Percentiles rank a stretch among this genome's conserved stretches.
phyloP scores from a whole-genome alignment of 1,140 invertebrate species.

The Halyomorpha halys region DNA sequence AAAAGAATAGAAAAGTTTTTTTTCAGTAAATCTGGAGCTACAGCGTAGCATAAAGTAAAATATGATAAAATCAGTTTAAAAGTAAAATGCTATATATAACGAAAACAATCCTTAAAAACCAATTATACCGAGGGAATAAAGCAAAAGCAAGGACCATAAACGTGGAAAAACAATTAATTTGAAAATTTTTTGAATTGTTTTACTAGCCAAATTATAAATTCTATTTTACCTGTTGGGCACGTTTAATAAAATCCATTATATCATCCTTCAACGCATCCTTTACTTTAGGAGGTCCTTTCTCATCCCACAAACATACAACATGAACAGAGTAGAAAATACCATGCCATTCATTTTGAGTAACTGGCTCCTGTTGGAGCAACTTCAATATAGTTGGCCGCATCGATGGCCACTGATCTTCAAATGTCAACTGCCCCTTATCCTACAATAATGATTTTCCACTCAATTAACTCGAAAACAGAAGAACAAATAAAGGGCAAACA shows the following conservation, averaged over 20 bases:
- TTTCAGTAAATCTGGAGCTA: no score
- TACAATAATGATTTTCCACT: constrained; percentile 33
- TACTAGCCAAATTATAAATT: background rate
- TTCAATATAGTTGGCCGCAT: constrained; percentile 91
- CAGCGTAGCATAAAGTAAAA: no score
- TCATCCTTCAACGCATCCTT: constrained; percentile 81
- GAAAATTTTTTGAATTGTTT: no score
- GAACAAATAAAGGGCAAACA: no score
- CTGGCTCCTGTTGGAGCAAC: constrained; percentile 81
- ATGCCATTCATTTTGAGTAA: constrained; percentile 93
- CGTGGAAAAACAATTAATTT: no score
- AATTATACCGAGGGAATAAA: no score
- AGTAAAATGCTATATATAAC: no score
- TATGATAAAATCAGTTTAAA: no score
- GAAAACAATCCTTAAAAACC: no score
- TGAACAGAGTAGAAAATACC: constrained; percentile 93
- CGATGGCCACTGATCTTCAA: constrained; percentile 90
- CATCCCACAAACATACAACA: constrained; percentile 90
- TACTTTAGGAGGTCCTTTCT: constrained; percentile 82
- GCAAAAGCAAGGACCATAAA: no score
- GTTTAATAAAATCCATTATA: constrained; percentile 88
- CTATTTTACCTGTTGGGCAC: constrained; percentile 63
- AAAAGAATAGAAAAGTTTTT: no score
- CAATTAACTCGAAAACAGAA: no score
- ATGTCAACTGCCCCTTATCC: constrained; percentile 58